Percentiles rank a stretch among this genome's conserved stretches.
These are phyloP conservation scores for Heliopora coerulea DNA, from an alignment of 92 coral and sea anemone species.

Conservation along the genomic window DNA sequence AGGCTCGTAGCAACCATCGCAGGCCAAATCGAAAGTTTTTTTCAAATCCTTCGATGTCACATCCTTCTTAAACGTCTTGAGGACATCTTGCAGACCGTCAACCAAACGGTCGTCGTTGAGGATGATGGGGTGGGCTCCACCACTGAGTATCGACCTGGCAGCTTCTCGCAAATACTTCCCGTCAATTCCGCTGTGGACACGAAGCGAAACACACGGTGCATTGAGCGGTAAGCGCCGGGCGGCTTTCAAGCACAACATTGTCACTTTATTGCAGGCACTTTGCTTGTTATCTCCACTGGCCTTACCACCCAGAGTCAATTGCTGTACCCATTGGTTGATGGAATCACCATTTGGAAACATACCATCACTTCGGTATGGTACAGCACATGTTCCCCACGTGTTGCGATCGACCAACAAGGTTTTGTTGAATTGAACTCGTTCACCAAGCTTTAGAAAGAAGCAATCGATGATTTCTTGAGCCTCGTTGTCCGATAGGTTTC, in stretches of 20 bases:
- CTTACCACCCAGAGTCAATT: conserved; percentile 81
- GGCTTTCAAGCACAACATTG: conserved; percentile 72
- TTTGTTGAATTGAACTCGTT: conserved; percentile 62
- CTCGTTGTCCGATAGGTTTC: conserved; percentile 46
- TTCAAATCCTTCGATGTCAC: conserved; percentile 23
- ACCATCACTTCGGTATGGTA: conserved; percentile 62
- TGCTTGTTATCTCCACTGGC: conserved; percentile 53
- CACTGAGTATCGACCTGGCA: conserved; percentile 66
- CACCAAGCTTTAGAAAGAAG: conserved; percentile 74
- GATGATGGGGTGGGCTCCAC: conserved; percentile 75
- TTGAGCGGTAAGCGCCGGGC: conserved; percentile 75
- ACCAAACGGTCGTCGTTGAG: conserved; percentile 61
- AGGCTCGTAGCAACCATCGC: conserved; percentile 87
- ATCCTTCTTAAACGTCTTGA: conserved; percentile 5
- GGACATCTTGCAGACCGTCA: not conserved
- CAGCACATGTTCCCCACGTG: conserved; percentile 72
- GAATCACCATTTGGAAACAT: conserved; percentile 72
- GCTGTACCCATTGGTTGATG: conserved; percentile 87
- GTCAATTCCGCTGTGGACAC: conserved; percentile 55
- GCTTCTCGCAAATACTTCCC: conserved; percentile 62
- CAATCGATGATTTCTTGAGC: conserved; percentile 84
- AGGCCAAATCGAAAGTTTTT: conserved; percentile 56
- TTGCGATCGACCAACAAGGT: conserved; percentile 50
- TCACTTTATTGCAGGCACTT: conserved; percentile 59
- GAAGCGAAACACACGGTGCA: conserved; percentile 75